Percentiles rank a stretch among this genome's conserved stretches.
These are phyloP conservation scores for Ethmia dodecea DNA, from an alignment of 2,888 invertebrate species.

Conservation along the genomic window DNA sequence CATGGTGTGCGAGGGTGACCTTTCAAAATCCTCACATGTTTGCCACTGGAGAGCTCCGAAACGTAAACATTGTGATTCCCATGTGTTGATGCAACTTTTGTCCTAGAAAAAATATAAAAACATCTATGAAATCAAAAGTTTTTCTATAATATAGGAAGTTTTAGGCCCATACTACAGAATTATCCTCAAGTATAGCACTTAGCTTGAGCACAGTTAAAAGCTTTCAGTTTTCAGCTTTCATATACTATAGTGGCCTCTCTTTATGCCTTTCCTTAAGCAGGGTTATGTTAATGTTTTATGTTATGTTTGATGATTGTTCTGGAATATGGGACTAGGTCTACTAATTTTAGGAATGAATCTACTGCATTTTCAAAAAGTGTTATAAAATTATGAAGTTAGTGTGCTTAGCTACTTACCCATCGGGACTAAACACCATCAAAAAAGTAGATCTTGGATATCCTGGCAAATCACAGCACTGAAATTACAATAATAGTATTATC, in stretches of 20 bases:
- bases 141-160: neutral
- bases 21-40: slow-evolving; percentile 84
- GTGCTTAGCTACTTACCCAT: slow-evolving; percentile 81
- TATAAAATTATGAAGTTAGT: neutral
- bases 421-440: slow-evolving; percentile 92
- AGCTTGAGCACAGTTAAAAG: too few relatives aligned
- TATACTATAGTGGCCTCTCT: too few relatives aligned
- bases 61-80: slow-evolving; percentile 94
- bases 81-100: slow-evolving; percentile 91
- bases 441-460: slow-evolving; percentile 88
- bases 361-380: too few relatives aligned
- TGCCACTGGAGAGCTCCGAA: slow-evolving; percentile 86
- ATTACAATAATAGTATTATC: slow-evolving; percentile 5
- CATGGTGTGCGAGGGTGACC: slow-evolving; percentile 94
- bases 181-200: too few relatives aligned
- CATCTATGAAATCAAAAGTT: neutral
- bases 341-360: too few relatives aligned
- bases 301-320: too few relatives aligned
- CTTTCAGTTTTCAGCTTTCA: too few relatives aligned
- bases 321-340: too few relatives aligned
- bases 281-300: too few relatives aligned
- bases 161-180: too few relatives aligned
- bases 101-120: slow-evolving; percentile 76
- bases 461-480: slow-evolving; percentile 83
- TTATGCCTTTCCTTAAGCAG: too few relatives aligned